Evolutionary conservation across 2,113 vertebrate genomes (phyloP), one percentile per base, ranked within the genome.

Genomic region (Heterocephalus glaber): DNA sequence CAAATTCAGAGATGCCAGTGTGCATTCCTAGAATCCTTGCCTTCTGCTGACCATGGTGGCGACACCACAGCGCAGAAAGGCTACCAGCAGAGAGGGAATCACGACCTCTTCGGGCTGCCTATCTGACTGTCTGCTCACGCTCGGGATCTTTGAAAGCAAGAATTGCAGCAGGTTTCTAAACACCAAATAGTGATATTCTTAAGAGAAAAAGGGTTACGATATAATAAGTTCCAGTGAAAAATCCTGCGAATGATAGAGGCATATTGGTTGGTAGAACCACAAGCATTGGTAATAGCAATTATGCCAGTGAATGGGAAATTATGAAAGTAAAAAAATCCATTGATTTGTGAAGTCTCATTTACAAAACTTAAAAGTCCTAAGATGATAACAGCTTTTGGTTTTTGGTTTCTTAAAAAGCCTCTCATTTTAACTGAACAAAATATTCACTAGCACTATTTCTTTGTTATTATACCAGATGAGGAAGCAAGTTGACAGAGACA

Each of bases 351-450:
- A 38, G 90, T 76, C 56, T 95, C 10, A 30, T 7, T 9, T 54
- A 66, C 10, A 86, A 47, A 91, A 92, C 19, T n/a, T 33, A 22
- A 44, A 86, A 77, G 38, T 85, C 77, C 65, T 38, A 82, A 85
- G 41, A 60, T 20, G 58, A n/a, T 72, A 61, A 89, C 44, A 49
- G 49, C 17, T 17, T 63, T 96, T 94, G 74, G 96, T 90, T 92
- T 81, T 95, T 95, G 81, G 95, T 90, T 92, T 81, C 94, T 96
- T 83, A 66, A 96, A 96, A 95, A 68, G 3, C n/a, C n/a, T 22
- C 90, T 68, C 10, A 72, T 92, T 95, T 94, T 11, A 97, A 90
- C 22, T 94, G 17, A 94, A 97, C 33, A 96, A 97, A 97, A 58
- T 60, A 96, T 22, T 41, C 58, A 96, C 86, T 38, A 88, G 81